phyloP scores from a whole-genome alignment of 2,888 invertebrate species.

The Aphidoletes aphidimyza region DNA sequence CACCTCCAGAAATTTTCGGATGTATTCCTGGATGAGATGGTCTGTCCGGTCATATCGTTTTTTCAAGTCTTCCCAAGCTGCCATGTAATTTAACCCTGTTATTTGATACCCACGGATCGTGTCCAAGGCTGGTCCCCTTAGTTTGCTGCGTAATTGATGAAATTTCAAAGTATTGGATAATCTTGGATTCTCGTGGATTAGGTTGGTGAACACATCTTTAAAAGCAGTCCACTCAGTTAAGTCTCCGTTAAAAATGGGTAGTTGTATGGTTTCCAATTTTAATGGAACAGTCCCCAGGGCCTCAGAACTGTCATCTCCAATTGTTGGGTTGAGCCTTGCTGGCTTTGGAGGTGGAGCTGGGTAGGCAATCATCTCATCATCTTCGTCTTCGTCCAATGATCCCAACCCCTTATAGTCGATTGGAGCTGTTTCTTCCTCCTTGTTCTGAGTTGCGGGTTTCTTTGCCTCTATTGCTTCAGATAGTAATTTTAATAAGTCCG shows the following conservation, averaged over 20 bases:
- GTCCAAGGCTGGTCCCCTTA: background rate
- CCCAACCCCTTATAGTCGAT: no score
- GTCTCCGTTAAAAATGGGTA: background rate
- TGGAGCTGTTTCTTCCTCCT: no score
- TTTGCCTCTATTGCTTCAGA: no score
- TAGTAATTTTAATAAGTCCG: no score
- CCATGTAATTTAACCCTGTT: background rate
- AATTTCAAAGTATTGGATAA: background rate
- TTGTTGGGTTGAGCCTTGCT: no score
- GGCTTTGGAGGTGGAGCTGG: no score
- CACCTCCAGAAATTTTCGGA: background rate
- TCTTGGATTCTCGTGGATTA: background rate
- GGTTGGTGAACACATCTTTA: background rate
- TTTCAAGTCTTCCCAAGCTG: background rate
- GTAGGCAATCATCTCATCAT: no score
- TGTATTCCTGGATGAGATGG: background rate
- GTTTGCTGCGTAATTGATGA: background rate
- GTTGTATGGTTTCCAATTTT: background rate
- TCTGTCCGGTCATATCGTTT: background rate
- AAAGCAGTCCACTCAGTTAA: background rate
- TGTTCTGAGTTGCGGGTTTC: no score
- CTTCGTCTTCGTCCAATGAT: no score
- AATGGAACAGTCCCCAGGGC: no score
- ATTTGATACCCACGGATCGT: background rate
- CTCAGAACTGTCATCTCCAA: no score